These are phyloP conservation scores for Muntiacus reevesi DNA, from an alignment of 2,113 vertebrate genomes.

Conservation along the genomic window DNA sequence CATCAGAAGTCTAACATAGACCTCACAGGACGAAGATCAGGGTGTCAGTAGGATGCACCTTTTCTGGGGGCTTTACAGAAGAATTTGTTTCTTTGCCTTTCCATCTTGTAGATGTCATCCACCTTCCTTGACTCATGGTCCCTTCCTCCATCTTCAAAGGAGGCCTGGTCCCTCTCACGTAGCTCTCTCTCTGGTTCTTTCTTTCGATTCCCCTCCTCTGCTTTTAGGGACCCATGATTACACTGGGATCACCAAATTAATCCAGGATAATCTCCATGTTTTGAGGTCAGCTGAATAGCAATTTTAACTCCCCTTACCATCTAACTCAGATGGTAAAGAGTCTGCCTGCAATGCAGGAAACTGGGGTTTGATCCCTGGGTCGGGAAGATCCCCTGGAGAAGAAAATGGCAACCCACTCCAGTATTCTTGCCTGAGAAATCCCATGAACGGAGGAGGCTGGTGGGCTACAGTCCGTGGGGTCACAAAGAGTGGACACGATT, in stretches of 20 bases:
- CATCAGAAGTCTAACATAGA: neutral
- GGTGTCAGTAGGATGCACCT: neutral
- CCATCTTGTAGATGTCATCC: neutral
- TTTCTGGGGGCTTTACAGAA: neutral
- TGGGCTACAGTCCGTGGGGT: neutral
- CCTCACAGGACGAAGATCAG: neutral
- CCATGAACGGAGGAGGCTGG: neutral
- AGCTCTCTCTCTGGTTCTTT: neutral
- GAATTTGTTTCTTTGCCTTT: neutral
- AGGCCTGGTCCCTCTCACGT: neutral
- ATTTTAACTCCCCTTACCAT: neutral
- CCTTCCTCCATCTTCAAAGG: neutral
- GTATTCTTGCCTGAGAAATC: neutral
- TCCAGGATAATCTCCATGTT: neutral
- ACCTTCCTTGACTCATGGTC: neutral
- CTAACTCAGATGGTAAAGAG: neutral
- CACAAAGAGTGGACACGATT: neutral
- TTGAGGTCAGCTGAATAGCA: neutral
- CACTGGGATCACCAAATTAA: neutral
- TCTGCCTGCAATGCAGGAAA: neutral
- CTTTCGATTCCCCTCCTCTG: neutral
- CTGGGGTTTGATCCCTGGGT: too few relatives aligned
- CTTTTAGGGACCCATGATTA: neutral
- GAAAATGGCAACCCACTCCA: neutral
- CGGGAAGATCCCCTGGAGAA: neutral